Evolutionary conservation across 2,888 invertebrate genomes (phyloP), one percentile per base, ranked within the genome.

Genomic region (Synergus japonicus): DNA sequence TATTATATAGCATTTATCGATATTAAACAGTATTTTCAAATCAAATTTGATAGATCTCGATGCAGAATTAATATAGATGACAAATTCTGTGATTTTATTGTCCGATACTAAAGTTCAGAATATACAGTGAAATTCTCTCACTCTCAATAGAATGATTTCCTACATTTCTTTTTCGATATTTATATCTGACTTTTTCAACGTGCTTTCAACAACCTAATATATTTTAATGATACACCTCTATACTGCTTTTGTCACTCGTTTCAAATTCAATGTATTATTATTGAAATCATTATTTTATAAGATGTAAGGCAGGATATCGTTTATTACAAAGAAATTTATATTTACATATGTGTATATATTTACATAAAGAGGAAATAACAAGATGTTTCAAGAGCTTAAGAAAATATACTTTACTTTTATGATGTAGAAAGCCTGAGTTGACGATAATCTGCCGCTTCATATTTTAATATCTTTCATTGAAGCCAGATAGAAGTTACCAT

Each of bases 11-110:
- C 15, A 9, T 49, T 54, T 49, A 49, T 69, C 29, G n/a, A 69
- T 13, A 69, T 15, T 69, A 46, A 29, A n/a, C 29, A 69, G 9
- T 46, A 9, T 69, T 29, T 2, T 69, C n/a, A 9, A 58, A 15
- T 49, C 5, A 67, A 69, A 69, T 37, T 73, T 73, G 54, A 54
- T 49, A 8, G 37, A 49, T 73, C 37, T n/a, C 9, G 46, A 29
- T 49, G 13, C 54, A 29, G 9, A 5, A 73, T 73, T 73, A 8
- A 8, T 15, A 37, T 5, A 37, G 9, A 29, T 73, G 49, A 37
- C 12, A 73, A 54, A 73, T 54, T 73, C n/a, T 49, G 15, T 29
- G 49, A 73, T 73, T 54, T 54, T 69, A 54, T 54, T 54, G 49
- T n/a, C 18, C n/a, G 37, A 54, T 37, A 12, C 2, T 15, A 18